Base-by-base conservation (phyloP, 2,888 invertebrate genomes). In the Unio delphinus region DNA sequence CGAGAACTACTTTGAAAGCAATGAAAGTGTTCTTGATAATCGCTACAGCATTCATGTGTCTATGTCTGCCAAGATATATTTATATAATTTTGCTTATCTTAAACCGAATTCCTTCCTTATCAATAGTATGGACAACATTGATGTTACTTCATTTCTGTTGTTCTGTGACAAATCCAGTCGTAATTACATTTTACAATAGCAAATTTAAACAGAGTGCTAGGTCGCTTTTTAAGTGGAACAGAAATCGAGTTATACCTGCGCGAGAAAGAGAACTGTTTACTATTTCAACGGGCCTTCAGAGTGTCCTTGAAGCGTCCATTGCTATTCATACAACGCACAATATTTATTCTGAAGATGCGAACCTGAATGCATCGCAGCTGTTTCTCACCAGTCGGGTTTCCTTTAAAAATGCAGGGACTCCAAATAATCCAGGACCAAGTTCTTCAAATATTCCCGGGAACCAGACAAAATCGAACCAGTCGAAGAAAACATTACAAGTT, bases 21-120 rank as follows among this genome's bases (percentile, higher is more conserved):
- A 79, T 83, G 81, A 63, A 83, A 56, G 79, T 83, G 0, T 74
- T 81, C 67, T 69, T 82, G 5, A 68, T 81, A 18, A 78, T 84
- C 18, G 74, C 76, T 4, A 59, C 64, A n/a, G 70, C 75, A 11
- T 80, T 77, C 64, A 64, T 79, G n/a, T 54, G 62, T 7, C 74
- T 82, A 28, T 80, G 79, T 63, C 64, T 80, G 55, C 84, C 84
- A 0, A 64, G 69, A 17, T 73, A 77, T 18, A 34, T 81, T 18
- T 73, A 81, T 11, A 73, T 71, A 20, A 72, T 82, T 17, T 15
- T 68, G 17, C 75, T 77, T 54, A 63, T 73, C 11, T 55, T 56
- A 1, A 60, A 63, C 34, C 20, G 28, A 1, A 20, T 60, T 11
- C 1, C 57, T 6, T 54, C 68, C n/a, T 69, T 68, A 15, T 58